Base-by-base conservation (phyloP, 2,113 vertebrate genomes). In the Nycticryphes semicollaris region DNA sequence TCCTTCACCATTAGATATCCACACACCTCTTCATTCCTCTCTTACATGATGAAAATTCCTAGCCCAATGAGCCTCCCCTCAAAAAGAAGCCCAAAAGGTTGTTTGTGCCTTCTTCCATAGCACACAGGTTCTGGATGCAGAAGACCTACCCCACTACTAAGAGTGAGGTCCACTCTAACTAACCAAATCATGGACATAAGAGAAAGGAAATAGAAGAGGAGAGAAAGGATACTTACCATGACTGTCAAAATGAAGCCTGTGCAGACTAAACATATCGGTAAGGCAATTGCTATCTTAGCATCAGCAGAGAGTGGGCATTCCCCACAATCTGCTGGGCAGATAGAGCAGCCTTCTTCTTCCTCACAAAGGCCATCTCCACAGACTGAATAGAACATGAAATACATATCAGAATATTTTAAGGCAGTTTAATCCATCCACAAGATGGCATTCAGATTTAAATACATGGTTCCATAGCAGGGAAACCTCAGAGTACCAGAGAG, bases 311-410 rank as follows among this genome's bases (percentile, higher is more conserved):
- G 96, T 10, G 98, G 98, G 37, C 98, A 98, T 79, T 99, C 98
- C 2, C 98, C 98, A 68, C 98, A 99, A 76, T 98, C 98, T 20
- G 97, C 98, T 1, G 98, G 98, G 88, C 98, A 99, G 5, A 90
- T 97, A 56, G 97, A 98, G 51, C 98, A 99, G 35, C 96, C 91
- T 97, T 98, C 98, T 6, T 97, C 98, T 79, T 98, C 98, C 70
- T 99, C 98, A 87, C 98, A 99, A 63, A 97, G 50, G 11, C 94
- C 96, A 48, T 99, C 97, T 16, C 98, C 98, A 91, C 98, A 99
- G 77, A 98, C 98, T 98, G 62, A 79, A 91, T 33, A 64, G 50
- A 75, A 80, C 94, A 80, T 37, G 43, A 89, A 93, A 87, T 6
- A 86, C 3, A 5, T 12, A 64, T 79, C 23, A 68, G 41, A 63